Base-by-base conservation (phyloP, 1,140 invertebrate genomes). In the Drosophila repleta region DNA sequence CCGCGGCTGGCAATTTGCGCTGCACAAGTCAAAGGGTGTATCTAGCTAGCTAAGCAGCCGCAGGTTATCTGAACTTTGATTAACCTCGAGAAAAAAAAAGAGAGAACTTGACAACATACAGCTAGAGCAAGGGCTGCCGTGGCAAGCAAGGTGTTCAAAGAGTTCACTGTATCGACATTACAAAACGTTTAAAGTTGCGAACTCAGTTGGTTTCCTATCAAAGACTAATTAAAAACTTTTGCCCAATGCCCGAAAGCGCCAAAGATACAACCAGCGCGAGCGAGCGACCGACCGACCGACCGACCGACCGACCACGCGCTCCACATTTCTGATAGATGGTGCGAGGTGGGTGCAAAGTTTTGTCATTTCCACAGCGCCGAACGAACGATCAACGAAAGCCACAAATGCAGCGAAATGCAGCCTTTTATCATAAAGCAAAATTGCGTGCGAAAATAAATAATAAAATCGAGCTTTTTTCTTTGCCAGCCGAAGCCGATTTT, bases 141-240 rank as follows among this genome's bases (percentile, higher is more conserved):
- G 10, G 21, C 39, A 41, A 13, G 32, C 32, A 35, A 43, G 46
- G 41, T 29, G 26, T 18, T 41, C 20, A 41, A 39, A 41, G 39
- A 21, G 46, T 3, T 10, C 55, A 39, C 35, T 58, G 63, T 58
- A 68, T 68, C 51, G 68, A 65, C 52, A 71, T 65, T 65, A 43
- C 68, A 37, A 62, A 78, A 37, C 72, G 66, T 71, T 75, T 63
- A 62, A 70, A 75, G 72, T 66, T 70, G 29, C 52, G 37, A 75
- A 70, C 72, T 71, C 61, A 71, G 74, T 87, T 72, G 79, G 71
- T 87, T 88, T 87, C 75, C 83, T 83, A 88, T 87, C 83, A 88
- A 83, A 88, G 79, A 87, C 83, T 87, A 88, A 87, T 87, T 87
- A 87, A 87, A 87, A 87, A 87, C 83, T 87, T 87, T 35, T 88